Base-by-base conservation (phyloP, 2,113 vertebrate species). In the Sceloporus undulatus region DNA sequence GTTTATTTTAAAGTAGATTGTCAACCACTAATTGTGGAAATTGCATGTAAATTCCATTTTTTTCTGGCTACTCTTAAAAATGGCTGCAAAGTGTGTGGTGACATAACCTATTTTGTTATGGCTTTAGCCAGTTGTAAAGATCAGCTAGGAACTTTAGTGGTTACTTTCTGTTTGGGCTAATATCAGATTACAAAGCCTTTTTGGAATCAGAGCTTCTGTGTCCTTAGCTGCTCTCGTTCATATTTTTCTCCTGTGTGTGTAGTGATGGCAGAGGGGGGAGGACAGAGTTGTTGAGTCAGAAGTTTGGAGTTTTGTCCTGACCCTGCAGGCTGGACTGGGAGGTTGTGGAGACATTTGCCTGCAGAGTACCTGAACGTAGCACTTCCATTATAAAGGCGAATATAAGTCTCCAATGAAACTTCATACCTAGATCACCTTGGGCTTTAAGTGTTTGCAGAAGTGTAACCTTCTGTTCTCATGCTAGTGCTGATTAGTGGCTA, bases 141-240 rank as follows among this genome's bases (percentile, higher is more conserved):
- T 59, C 23, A 11, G n/a, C 52, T 74, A 56, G n/a, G n/a, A 73
- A 74, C 52, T 84, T 74, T 74, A 21, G 70, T 76, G 84, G 71
- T 74, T 85, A 40, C 52, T 68, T 75, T 27, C 59, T 74, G 48
- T 59, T 38, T 74, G 48, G 52, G 59, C 23, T 75, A 75, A 59
- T 38, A 52, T 76, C 54, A 1, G 10, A 18, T 75, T 85, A 62
- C 71, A 76, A 13, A 62, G 54, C n/a, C 52, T 27, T 85, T 75
- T 75, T 75, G 70, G 54, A 75, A 85, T 56, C 73, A 59, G 71
- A 85, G 71, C 71, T 85, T 59, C 71, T 85, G 71, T 85, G 73
- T 85, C 54, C 54, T 76, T 62, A 76, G 23, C 73, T 85, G 84
- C 71, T 76, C 84, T 38, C 42, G 34, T 74, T 62, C 42, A 71